Base-by-base conservation (phyloP, 1,140 invertebrate genomes). In the Caenorhabditis briggsae region DNA sequence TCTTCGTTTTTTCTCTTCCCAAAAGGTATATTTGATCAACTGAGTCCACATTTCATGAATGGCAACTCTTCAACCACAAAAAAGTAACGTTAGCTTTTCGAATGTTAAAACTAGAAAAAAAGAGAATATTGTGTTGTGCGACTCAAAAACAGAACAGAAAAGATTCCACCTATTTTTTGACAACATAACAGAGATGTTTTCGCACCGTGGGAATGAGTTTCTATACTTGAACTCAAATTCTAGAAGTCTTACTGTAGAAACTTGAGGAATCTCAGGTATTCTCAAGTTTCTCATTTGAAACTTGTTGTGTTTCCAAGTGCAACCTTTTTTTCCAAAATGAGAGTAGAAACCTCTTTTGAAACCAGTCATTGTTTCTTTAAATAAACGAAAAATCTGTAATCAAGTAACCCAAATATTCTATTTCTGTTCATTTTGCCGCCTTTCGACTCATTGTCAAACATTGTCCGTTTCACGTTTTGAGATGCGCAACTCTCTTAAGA, bases 21-120 rank as follows among this genome's bases (percentile, higher is more conserved):
- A 8, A 8, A n/a, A 33, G 5, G n/a, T 78, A 20, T 78, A 50
- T 78, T 48, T 78, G 70, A 78, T 48, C 46, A 78, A 78, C 70
- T 78, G 70, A 50, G 70, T 78, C 70, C 70, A 78, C 70, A 78
- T 78, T 70, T 70, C 64, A 70, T 70, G 64, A 70, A 70, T 70
- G 64, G 64, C 64, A 70, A 70, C 59, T 61, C 56, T 58, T 58
- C 14, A n/a, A 25, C 61, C 9, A 70, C 41, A 46, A 23, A 50
- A 78, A 53, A 78, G 70, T 78, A 70, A 70, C 41, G 33, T n/a
- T 46, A 70, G 41, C 12, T 64, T 64, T 64, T 64, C 11, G 11
- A 33, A 64, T 33, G 33, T 70, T 70, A 43, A 70, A 70, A 43
- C 33, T 43, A 46, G 64, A 70, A 70, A 70, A 70, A n/a, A 61